A percentile compares a stretch with the other conserved stretches of the same genome.
phyloP scores from a whole-genome alignment of 2,888 invertebrate genomes.

The Aromia moschata region DNA sequence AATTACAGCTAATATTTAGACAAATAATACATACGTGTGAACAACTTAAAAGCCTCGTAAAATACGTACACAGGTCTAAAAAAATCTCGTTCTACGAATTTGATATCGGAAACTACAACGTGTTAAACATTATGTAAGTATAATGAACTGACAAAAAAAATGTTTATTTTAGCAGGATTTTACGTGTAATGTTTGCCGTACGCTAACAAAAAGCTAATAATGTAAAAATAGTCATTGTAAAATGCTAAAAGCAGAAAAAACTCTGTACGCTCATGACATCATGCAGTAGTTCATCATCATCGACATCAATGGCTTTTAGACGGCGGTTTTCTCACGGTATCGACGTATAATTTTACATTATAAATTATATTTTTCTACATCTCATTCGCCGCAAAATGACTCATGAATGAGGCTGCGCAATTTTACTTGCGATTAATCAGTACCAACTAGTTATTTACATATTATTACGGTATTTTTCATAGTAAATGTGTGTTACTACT shows the following conservation, averaged over 20 bases:
- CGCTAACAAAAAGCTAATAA: not conserved
- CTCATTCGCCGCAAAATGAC: not conserved
- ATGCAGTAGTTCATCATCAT: conserved; percentile 9
- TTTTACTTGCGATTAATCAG: not conserved
- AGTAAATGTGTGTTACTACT: no score
- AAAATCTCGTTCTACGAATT: no score
- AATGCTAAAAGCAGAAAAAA: not conserved
- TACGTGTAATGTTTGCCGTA: not conserved
- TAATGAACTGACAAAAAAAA: no score
- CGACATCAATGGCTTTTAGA: not conserved
- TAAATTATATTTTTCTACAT: not conserved
- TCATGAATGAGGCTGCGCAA: conserved; percentile 1
- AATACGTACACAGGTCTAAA: no score
- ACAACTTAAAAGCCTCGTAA: no score
- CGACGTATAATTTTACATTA: conserved; percentile 6
- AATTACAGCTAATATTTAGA: no score
- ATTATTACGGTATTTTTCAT: no score
- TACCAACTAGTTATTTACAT: no score
- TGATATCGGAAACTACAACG: no score
- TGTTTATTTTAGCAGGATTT: not conserved
- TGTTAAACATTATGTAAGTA: no score
- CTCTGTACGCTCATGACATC: conserved; percentile 4
- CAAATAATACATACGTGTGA: no score
- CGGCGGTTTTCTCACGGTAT: conserved; percentile 2
- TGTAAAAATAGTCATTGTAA: not conserved